Conservation (phyloP, 1,140 invertebrate genomes). For the Hylyphantes graminicola region DNA sequence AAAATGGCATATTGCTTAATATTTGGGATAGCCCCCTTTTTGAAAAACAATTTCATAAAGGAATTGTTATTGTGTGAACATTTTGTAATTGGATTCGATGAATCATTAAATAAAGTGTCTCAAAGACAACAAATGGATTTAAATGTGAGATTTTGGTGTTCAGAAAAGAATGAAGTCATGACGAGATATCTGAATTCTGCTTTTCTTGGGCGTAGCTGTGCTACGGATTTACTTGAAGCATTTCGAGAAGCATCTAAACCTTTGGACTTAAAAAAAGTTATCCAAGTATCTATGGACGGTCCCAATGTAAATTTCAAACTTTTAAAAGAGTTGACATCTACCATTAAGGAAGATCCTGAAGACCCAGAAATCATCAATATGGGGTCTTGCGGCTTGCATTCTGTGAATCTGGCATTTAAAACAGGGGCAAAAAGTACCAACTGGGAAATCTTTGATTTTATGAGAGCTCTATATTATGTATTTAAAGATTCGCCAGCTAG, state of each 20-base stretch:
- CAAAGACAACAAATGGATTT: too few species aligned
- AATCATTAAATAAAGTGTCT: too few species aligned
- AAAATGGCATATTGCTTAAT: neutral
- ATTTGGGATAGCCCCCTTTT: too few species aligned
- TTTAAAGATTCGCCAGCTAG: neutral
- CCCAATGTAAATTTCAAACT: constrained; percentile 7
- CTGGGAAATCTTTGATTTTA: constrained; percentile 7
- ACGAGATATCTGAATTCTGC: too few species aligned
- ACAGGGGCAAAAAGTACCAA: neutral
- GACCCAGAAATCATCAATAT: neutral
- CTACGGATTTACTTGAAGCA: too few species aligned
- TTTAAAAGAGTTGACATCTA: neutral
- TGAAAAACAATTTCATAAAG: too few species aligned
- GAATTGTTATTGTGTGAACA: too few species aligned
- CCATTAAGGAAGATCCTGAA: neutral
- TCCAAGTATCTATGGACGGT: neutral
- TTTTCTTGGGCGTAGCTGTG: too few species aligned
- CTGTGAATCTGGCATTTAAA: neutral
- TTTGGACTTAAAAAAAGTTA: neutral
- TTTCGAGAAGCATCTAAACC: neutral
- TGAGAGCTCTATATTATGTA: neutral
- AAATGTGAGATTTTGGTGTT: too few species aligned
- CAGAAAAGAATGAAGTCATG: too few species aligned
- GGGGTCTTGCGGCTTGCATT: neutral
- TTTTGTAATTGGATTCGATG: too few species aligned